Conservation (phyloP, 1,140 invertebrate genomes). For the Drosophila ironensis region DNA sequence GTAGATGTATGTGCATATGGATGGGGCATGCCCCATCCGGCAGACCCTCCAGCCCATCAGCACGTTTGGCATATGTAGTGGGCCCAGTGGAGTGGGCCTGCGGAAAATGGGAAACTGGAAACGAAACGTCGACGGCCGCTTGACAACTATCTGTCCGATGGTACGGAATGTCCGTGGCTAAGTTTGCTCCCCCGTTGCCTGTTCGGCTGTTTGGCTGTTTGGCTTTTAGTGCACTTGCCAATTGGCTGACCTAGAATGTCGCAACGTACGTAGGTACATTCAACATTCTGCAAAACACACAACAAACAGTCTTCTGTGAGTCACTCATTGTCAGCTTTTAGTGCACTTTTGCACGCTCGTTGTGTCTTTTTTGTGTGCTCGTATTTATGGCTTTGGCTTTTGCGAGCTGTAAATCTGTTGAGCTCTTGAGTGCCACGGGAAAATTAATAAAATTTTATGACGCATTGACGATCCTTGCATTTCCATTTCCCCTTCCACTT, state of each 20-base stretch:
- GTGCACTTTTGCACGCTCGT: slow-evolving; percentile 39
- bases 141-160: slow-evolving; percentile 49
- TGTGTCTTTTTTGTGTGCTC: slow-evolving; percentile 17
- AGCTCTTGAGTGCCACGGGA: slow-evolving; percentile 58
- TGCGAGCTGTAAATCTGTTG: slow-evolving; percentile 68
- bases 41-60: too few relatives aligned
- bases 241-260: slow-evolving; percentile 70
- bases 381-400: slow-evolving; percentile 60
- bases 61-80: slow-evolving; percentile 19
- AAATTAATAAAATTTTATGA: slow-evolving; percentile 78
- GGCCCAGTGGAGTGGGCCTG: background rate
- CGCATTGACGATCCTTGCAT: slow-evolving; percentile 21
- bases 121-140: slow-evolving; percentile 33
- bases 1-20: background rate
- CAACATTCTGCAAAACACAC: too few relatives aligned
- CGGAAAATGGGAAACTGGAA: background rate
- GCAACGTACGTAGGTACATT: too few relatives aligned
- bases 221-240: slow-evolving; percentile 74
- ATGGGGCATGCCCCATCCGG: slow-evolving; percentile 6
- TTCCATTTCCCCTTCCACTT: background rate
- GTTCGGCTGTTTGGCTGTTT: too few relatives aligned
- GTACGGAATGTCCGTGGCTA: background rate
- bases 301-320: slow-evolving; percentile 3
- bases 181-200: slow-evolving; percentile 38
- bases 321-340: slow-evolving; percentile 51